Evolutionary conservation across 2,797 vertebrate genomes (phyloP).

Genomic region (Pseudomugil tenellus): DNA sequence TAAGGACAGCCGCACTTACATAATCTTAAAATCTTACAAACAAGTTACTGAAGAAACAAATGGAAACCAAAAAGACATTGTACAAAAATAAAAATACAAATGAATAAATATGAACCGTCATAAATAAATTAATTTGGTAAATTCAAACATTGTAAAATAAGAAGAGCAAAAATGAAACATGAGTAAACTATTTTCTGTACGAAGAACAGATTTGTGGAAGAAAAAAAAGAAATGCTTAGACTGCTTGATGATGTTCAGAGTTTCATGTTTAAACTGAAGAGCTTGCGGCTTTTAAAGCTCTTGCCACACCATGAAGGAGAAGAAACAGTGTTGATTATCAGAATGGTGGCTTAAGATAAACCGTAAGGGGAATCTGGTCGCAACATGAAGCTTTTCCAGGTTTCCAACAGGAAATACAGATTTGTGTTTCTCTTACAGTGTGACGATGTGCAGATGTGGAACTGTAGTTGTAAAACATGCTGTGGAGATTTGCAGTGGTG

Average conservation of each 20-base stretch:
- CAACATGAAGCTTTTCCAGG: constrained; percentile 7
- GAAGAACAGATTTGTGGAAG: constrained; percentile 48
- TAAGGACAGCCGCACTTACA: constrained; percentile 53
- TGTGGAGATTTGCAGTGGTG: constrained; percentile 20
- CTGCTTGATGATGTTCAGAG: background rate
- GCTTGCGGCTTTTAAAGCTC: constrained; percentile 42
- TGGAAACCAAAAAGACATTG: constrained; percentile 45
- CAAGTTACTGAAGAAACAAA: constrained; percentile 45
- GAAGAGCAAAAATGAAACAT: constrained; percentile 49
- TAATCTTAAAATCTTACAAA: constrained; percentile 53
- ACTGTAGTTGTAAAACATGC: constrained; percentile 21
- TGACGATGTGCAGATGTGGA: constrained; percentile 34
- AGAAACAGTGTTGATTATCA: constrained; percentile 8
- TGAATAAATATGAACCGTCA: constrained; percentile 82
- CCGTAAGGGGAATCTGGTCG: constrained; percentile 27
- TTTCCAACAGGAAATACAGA: constrained; percentile 26
- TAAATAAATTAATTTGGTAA: constrained; percentile 84
- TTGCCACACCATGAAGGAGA: constrained; percentile 23
- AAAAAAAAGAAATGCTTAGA: constrained; percentile 42
- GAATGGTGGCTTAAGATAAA: constrained; percentile 5
- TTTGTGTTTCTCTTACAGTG: constrained; percentile 49
- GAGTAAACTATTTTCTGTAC: constrained; percentile 69
- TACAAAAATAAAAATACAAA: constrained; percentile 80
- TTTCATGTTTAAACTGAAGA: constrained; percentile 25
- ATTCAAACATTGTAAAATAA: constrained; percentile 72